A percentile compares a stretch with the other conserved stretches of the same genome.
Conservation (phyloP, 2,888 invertebrate genomes). For the Carabus problematicus region DNA sequence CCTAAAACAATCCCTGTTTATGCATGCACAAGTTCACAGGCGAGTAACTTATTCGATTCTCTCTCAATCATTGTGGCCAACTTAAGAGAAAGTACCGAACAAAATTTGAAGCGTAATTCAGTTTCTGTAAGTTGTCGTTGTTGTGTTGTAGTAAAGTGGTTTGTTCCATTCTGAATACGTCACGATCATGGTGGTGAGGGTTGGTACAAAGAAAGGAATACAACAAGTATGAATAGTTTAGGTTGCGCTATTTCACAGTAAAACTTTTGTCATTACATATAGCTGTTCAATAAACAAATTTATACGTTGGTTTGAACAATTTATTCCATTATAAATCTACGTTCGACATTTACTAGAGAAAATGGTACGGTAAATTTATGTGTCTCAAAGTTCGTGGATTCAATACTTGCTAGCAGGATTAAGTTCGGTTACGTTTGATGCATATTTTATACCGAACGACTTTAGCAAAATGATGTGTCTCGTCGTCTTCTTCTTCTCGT, state of each 20-base stretch:
- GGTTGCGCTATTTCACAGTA: neutral
- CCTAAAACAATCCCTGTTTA: too few species aligned
- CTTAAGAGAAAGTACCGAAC: neutral
- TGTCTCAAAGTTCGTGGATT: slow-evolving; percentile 24
- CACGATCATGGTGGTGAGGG: neutral
- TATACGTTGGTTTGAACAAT: slow-evolving; percentile 30
- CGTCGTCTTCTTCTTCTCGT: neutral
- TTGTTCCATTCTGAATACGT: neutral
- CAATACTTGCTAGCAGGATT: neutral
- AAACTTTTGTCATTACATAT: slow-evolving; percentile 20
- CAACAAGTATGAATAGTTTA: too few species aligned
- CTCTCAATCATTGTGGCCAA: neutral
- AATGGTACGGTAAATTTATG: slow-evolving; percentile 24
- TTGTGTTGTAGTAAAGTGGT: neutral
- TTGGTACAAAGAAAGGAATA: too few species aligned
- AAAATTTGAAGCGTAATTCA: slow-evolving; percentile 6
- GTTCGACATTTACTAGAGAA: slow-evolving; percentile 15
- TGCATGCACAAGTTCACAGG: too few species aligned
- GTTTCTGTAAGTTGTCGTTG: slow-evolving; percentile 9
- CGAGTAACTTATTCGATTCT: slow-evolving; percentile 3
- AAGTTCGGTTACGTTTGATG: too few species aligned
- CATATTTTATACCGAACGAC: too few species aligned
- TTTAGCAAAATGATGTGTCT: neutral
- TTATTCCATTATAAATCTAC: slow-evolving; percentile 39
- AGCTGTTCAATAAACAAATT: slow-evolving; percentile 36